Conservation (phyloP, 2,113 vertebrate species). For the Danio rerio region DNA sequence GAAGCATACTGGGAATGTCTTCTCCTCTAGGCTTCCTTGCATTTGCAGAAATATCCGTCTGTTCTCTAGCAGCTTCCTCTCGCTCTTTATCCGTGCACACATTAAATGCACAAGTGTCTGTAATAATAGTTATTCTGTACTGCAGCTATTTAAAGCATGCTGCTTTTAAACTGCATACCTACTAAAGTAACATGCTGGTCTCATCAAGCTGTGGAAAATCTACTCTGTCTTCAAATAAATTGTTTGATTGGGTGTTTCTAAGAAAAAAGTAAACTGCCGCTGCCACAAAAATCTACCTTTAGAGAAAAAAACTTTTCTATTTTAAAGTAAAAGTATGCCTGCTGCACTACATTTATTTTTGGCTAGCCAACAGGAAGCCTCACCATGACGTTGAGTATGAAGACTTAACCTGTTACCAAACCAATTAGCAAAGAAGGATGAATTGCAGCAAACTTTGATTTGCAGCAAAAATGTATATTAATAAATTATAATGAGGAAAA, state of each 20-base stretch:
- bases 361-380: background rate
- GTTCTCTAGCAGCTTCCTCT: conserved; percentile 22
- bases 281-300: background rate
- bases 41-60: conserved; percentile 23
- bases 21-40: background rate
- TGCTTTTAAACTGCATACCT: background rate
- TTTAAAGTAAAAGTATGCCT: conserved; percentile 3
- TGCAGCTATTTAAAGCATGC: conserved; percentile 17
- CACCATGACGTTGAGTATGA: background rate
- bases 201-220: background rate
- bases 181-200: background rate
- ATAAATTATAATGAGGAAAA: too few relatives aligned
- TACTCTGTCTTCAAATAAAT: background rate
- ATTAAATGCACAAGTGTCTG: conserved; percentile 14
- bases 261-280: background rate
- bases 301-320: background rate
- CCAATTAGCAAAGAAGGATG: too few relatives aligned
- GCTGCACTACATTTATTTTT: background rate
- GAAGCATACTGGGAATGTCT: conserved; percentile 9
- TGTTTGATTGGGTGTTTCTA: background rate
- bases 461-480: too few relatives aligned
- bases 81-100: background rate
- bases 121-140: conserved; percentile 33
- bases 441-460: too few relatives aligned
- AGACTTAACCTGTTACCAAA: too few relatives aligned